Evolutionary conservation across 2,797 vertebrate species (phyloP), one percentile per base, ranked within the genome.

Genomic region (Chromobotia macracanthus): DNA sequence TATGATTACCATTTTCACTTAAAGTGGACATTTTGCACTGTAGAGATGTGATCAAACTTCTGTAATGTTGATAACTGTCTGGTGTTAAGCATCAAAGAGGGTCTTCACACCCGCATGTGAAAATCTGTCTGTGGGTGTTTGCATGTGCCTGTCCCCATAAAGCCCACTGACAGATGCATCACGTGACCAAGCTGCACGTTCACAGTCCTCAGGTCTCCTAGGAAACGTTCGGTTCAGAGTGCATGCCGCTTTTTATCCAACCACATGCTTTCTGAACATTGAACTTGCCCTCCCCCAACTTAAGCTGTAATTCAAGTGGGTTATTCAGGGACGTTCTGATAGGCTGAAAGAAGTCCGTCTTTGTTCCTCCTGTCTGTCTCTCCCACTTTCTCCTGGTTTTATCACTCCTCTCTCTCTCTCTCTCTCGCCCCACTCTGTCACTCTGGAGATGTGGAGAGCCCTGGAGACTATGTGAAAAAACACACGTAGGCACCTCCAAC

Each of bases 171-270:
- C 53, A 48, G 63, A 82, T 31, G 7, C 12, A 58, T 63, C 80
- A 80, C 63, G 71, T 86, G 82, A 84, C 76, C 77, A 77, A 84
- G 51, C 80, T 25, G 13, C 77, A 56, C 18, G 75, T 80, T 74
- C 69, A 84, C 75, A 77, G 84, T 81, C 75, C 70, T 80, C 60
- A 65, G 75, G 72, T 87, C 68, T 85, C 84, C 86, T 67, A 82
- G 86, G 86, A 72, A 44, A 85, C 60, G 12, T 11, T 1, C 19
- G 2, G 48, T 56, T 79, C 71, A 71, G 77, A 70, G 72, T 74
- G 31, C 60, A 75, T n/a, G 8, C 50, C 53, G 38, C n/a, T 75
- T 80, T 41, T 81, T 31, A 69, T 72, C 83, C 80, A 72, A 75
- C 55, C 77, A 67, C 58, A 81, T 72, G 48, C 65, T 71, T 56